Evolutionary conservation across 1,140 invertebrate species (phyloP), one percentile per base, ranked within the genome.

Genomic region (Apis florea): DNA sequence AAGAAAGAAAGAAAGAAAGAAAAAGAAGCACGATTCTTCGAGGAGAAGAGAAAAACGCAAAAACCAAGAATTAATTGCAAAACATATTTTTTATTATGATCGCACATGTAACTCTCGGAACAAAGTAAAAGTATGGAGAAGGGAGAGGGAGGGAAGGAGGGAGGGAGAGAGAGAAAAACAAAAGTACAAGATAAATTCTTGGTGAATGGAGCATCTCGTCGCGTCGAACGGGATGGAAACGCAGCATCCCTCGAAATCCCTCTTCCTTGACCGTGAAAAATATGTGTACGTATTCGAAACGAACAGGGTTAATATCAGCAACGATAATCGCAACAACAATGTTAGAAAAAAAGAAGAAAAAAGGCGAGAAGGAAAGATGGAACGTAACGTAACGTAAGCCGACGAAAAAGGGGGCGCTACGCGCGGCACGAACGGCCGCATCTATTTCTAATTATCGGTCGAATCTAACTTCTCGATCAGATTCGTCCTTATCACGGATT

Each of bases 401-500:
- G 69, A 54, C 21, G 15, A 51, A 17, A 47, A 40, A 26, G 61
- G 63, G 59, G 53, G 73, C 53, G 24, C 81, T 78, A 85, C 80
- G 40, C 26, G 58, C 31, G 49, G 17, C 61, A 15, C 10, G 17
- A 6, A 5, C 8, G 47, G 26, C 15, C n/a, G 26, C 51, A 26
- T 19, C 53, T 85, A 88, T 5, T 19, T 78, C 80, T 89, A 88
- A 83, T 59, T 74, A 75, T 74, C 61, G 78, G 58, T 61, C 78
- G 79, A 86, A 73, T 15, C 68, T 59, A 64, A 87, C 5, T 1
- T 24, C 1, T n/a, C 40, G 8, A 63, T 88, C 58, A 75, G 84
- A 83, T 79, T 86, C 90, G 85, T 82, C 82, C 84, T 64, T 92
- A 91, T 92, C 91, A 90, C 90, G 88, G 86, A 88, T 91, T 92